These are phyloP conservation scores for Lepidotrigona ventralis DNA, from an alignment of 1,140 invertebrate species.

Conservation along the genomic window DNA sequence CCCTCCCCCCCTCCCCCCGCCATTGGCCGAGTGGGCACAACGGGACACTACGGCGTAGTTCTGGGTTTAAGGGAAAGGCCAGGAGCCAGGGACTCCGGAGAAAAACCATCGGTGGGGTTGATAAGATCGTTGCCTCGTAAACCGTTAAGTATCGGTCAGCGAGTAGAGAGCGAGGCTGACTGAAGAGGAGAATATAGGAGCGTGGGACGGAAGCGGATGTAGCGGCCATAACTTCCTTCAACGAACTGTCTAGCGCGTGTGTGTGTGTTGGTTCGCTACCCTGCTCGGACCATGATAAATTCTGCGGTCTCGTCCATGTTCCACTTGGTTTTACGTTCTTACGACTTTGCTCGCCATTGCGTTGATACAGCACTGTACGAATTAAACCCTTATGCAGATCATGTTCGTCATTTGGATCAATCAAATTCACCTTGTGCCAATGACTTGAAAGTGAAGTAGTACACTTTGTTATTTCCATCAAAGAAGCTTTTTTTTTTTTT, in stretches of 20 bases:
- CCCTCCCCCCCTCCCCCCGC: no score
- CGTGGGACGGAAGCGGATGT: constrained; percentile 76
- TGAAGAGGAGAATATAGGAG: constrained; percentile 62
- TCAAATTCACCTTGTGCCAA: no score
- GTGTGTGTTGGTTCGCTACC: constrained; percentile 4
- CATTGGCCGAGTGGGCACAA: no score
- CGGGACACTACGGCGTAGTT: not conserved
- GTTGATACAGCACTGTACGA: no score
- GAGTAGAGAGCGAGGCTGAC: constrained; percentile 51
- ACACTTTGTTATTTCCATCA: no score
- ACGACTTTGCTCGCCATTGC: not conserved
- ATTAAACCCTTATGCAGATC: no score
- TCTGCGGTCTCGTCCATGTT: constrained; percentile 20
- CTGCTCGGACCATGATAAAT: constrained; percentile 44
- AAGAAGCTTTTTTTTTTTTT: no score
- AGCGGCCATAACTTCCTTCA: constrained; percentile 68
- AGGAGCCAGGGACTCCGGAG: constrained; percentile 28
- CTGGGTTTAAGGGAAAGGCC: constrained; percentile 14
- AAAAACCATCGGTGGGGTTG: constrained; percentile 49
- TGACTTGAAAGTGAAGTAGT: no score
- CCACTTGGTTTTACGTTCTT: not conserved
- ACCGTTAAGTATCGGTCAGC: constrained; percentile 70
- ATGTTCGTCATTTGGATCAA: no score
- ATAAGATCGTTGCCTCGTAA: constrained; percentile 73
- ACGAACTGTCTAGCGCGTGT: not conserved